Conservation (phyloP, 2,113 vertebrate genomes). For the Toxotes chatareus region DNA sequence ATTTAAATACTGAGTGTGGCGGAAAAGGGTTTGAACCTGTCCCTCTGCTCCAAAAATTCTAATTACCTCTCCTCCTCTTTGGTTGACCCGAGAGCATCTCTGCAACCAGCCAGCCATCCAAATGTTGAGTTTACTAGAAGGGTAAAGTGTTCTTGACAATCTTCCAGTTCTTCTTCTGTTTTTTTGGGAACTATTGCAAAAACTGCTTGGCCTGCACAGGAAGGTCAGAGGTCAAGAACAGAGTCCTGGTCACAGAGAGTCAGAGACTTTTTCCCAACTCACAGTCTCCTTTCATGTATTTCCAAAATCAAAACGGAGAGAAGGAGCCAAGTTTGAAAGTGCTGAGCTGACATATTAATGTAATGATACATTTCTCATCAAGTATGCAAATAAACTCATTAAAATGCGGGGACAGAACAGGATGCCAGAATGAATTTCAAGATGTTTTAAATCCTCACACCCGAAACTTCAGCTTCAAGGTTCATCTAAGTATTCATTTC, state of each 20-base stretch:
- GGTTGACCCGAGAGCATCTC: not conserved
- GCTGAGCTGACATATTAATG: conserved; percentile 60
- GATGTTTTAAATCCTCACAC: conserved; percentile 19
- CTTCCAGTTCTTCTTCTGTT: not conserved
- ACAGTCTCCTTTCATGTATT: conserved; percentile 47
- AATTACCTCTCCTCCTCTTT: conserved; percentile 25
- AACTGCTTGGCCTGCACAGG: not conserved
- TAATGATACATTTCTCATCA: conserved; percentile 62
- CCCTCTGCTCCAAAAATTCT: conserved; percentile 18
- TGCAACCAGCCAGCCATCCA: not conserved
- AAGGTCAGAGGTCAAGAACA: conserved; percentile 21
- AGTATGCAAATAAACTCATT: conserved; percentile 64
- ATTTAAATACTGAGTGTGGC: conserved; percentile 39
- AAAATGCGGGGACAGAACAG: conserved; percentile 42
- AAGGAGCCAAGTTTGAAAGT: conserved; percentile 57
- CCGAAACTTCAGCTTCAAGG: conserved; percentile 13
- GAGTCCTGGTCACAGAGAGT: not conserved
- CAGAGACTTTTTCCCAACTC: conserved; percentile 8
- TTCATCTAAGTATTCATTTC: not conserved
- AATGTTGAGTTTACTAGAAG: not conserved
- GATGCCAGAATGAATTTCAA: conserved; percentile 39
- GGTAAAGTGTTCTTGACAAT: conserved; percentile 15
- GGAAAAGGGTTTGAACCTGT: conserved; percentile 35
- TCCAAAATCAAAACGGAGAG: conserved; percentile 49
- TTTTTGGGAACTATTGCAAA: not conserved